Conservation (phyloP, 2,113 vertebrate genomes). For the Coregonus clupeaformis region DNA sequence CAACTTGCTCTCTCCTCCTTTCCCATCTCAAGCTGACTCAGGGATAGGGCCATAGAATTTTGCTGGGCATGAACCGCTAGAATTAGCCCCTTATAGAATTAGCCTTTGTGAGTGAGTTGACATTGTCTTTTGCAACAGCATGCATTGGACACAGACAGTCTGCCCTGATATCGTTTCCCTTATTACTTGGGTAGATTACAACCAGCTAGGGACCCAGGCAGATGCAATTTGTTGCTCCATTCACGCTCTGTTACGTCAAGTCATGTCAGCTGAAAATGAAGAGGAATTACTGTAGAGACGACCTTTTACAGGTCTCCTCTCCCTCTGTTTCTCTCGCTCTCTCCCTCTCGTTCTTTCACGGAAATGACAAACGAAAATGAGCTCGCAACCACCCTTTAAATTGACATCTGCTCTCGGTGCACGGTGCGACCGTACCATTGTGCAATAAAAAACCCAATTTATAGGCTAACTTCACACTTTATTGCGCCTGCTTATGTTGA, state of each 20-base stretch:
- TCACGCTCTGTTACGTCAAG: slow-evolving; percentile 49
- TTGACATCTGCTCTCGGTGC: slow-evolving; percentile 61
- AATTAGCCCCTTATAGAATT: neutral
- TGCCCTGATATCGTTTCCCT: slow-evolving; percentile 35
- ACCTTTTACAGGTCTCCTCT: slow-evolving; percentile 24
- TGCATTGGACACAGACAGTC: slow-evolving; percentile 17
- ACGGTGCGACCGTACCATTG: slow-evolving; percentile 44
- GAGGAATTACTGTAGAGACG: slow-evolving; percentile 54
- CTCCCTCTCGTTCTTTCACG: slow-evolving; percentile 5
- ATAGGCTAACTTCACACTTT: slow-evolving; percentile 52
- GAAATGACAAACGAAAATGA: slow-evolving; percentile 64
- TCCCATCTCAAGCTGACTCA: neutral
- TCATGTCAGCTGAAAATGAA: slow-evolving; percentile 54
- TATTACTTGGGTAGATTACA: slow-evolving; percentile 50
- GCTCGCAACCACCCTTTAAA: slow-evolving; percentile 56
- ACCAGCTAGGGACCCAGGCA: slow-evolving; percentile 33
- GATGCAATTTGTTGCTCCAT: slow-evolving; percentile 56
- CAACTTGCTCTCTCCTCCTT: neutral
- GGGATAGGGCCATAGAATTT: neutral
- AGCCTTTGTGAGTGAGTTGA: neutral
- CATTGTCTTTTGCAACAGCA: neutral
- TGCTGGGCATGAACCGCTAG: neutral
- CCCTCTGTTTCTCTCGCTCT: neutral
- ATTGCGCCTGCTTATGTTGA: slow-evolving; percentile 50
- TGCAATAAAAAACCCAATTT: too few relatives aligned